Base-by-base conservation (phyloP, 2,797 vertebrate species). In the Cirrhinus mrigala region DNA sequence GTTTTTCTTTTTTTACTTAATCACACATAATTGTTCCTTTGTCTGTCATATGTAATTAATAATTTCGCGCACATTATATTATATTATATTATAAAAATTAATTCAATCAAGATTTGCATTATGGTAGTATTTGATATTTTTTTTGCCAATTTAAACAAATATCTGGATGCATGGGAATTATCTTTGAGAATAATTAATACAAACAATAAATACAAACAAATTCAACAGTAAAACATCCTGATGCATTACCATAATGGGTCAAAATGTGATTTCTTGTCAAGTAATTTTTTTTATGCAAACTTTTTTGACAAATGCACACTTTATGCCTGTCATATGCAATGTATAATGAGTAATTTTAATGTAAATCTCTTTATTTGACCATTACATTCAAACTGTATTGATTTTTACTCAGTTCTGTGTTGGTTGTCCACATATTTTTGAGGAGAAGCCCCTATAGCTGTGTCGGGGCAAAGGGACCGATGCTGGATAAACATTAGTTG, bases 401-500 rank as follows among this genome's bases (percentile, higher is more conserved):
- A 88, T 87, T 87, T 85, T 71, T 84, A 68, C 80, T 81, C 50
- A 16, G 46, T 66, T 77, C 2, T 74, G 33, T 68, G 64, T 78
- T 29, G 37, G 54, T 24, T 85, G 40, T 40, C 50, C 58, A 78
- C 68, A n/a, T 88, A 75, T 83, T 74, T 76, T 18, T 79, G 74
- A 46, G 56, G 4, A 48, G 50, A 84, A 86, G 10, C 27, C 24
- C 44, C 20, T 44, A 14, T 40, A 79, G 52, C 46, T 54, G 58
- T 56, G 50, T 52, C 48, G 22, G 66, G 80, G 71, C 74, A 60
- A 77, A 81, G 15, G 40, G 48, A 5, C 62, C 40, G 37, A 70
- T 12, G 24, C 54, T 64, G 83, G 82, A 81, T 81, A 89, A 89
- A 89, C 86, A 86, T 84, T 76, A 83, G 66, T 64, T 81, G 52